Percentiles rank a stretch among this genome's conserved stretches.
Evolutionary conservation across 2,113 vertebrate species (phyloP).

Genomic region (Caretta caretta): DNA sequence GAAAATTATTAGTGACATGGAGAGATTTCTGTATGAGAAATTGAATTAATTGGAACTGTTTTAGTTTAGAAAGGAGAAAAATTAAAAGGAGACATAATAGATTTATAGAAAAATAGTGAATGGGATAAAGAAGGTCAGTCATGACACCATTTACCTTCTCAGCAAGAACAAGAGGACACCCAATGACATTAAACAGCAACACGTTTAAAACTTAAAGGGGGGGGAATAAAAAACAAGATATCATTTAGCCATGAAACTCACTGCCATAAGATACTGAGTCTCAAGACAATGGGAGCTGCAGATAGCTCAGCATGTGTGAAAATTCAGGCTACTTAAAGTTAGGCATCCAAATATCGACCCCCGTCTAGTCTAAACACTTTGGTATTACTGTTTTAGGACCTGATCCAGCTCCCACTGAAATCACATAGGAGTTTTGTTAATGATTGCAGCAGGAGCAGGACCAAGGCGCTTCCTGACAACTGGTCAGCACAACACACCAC

Average conservation of each 20-base stretch:
- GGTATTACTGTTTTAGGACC: neutral
- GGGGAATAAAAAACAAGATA: neutral
- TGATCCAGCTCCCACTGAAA: neutral
- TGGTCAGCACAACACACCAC: conserved; percentile 16
- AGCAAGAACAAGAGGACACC: neutral
- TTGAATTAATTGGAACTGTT: too few species aligned
- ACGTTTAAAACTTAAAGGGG: neutral
- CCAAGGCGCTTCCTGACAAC: conserved; percentile 56
- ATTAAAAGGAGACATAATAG: neutral
- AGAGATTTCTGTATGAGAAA: neutral
- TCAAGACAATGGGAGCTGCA: neutral
- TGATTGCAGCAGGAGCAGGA: conserved; percentile 57
- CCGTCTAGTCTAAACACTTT: neutral
- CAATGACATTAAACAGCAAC: neutral
- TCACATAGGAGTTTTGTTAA: conserved; percentile 53
- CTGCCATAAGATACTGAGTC: neutral
- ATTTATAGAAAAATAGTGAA: neutral
- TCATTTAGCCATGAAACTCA: neutral
- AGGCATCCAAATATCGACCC: neutral
- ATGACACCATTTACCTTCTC: neutral
- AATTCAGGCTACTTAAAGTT: neutral
- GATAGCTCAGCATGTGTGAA: neutral
- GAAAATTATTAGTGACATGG: neutral
- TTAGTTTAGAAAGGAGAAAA: neutral
- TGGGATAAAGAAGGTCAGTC: neutral